phyloP scores from a whole-genome alignment of 2,888 invertebrate species.

The Ochropacha duplaris region DNA sequence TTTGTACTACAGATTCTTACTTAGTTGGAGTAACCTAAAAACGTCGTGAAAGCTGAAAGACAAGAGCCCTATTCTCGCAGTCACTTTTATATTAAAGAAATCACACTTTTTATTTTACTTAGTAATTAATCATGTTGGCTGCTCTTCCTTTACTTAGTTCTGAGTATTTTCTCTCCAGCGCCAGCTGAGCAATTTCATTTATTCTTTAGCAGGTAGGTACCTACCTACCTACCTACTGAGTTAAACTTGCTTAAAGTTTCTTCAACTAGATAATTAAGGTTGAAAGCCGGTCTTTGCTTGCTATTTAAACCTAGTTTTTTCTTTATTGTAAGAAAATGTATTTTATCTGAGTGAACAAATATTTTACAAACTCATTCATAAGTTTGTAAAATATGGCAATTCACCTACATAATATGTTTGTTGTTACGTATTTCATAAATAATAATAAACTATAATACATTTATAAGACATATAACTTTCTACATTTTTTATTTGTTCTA shows the following conservation, averaged over 20 bases:
- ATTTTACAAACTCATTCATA: no score
- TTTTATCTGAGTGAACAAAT: background rate
- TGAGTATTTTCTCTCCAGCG: conserved; percentile 38
- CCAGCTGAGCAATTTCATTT: conserved; percentile 57
- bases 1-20: background rate
- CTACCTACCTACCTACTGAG: conserved; percentile 43
- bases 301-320: conserved; percentile 10
- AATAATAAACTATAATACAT: no score
- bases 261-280: conserved; percentile 48
- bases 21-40: background rate
- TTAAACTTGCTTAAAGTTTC: conserved; percentile 42
- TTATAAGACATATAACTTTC: no score
- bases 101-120: conserved; percentile 49
- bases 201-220: conserved; percentile 39
- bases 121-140: conserved; percentile 60
- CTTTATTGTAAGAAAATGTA: conserved; percentile 9
- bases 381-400: no score
- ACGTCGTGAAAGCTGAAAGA: background rate
- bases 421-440: no score
- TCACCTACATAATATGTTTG: no score
- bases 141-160: conserved; percentile 45
- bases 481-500: no score
- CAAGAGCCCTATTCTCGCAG: conserved; percentile 6
- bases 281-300: conserved; percentile 18
- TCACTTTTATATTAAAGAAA: conserved; percentile 23